Evolutionary conservation across 2,113 vertebrate species (phyloP).

Genomic region (Orientallactaga bullata): DNA sequence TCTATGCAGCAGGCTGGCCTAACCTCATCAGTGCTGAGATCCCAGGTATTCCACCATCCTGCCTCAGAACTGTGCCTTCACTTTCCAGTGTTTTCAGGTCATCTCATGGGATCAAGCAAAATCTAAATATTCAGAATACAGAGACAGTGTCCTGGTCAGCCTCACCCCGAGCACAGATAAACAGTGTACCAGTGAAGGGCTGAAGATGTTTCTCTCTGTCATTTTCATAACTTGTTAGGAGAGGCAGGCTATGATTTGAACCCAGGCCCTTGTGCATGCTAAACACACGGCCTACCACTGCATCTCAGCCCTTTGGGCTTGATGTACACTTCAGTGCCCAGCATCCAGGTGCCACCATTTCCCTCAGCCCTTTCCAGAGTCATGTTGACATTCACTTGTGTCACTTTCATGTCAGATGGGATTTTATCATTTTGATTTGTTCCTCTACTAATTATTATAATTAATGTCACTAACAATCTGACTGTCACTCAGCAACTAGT

Average conservation of each 20-base stretch:
- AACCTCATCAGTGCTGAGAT: background rate
- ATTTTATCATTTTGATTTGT: background rate
- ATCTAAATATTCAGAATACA: too few species aligned
- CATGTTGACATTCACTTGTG: background rate
- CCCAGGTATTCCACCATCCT: background rate
- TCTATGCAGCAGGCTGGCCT: background rate
- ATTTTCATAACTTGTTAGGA: background rate
- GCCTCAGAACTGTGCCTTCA: background rate
- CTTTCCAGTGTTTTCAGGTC: background rate
- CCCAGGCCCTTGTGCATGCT: background rate
- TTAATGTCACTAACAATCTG: background rate
- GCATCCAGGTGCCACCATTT: background rate
- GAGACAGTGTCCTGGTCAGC: background rate
- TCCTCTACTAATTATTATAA: background rate
- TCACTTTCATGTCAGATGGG: background rate
- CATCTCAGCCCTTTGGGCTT: too few species aligned
- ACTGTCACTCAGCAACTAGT: background rate
- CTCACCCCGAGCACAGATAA: background rate
- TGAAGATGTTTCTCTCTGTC: background rate
- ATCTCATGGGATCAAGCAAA: background rate
- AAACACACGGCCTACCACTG: too few species aligned
- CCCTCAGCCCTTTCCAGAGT: too few species aligned
- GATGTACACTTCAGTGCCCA: fast-evolving
- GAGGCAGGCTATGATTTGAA: background rate
- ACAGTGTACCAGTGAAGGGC: too few species aligned